phyloP scores from a whole-genome alignment of 1,140 invertebrate species.

The Ylistrum balloti region DNA sequence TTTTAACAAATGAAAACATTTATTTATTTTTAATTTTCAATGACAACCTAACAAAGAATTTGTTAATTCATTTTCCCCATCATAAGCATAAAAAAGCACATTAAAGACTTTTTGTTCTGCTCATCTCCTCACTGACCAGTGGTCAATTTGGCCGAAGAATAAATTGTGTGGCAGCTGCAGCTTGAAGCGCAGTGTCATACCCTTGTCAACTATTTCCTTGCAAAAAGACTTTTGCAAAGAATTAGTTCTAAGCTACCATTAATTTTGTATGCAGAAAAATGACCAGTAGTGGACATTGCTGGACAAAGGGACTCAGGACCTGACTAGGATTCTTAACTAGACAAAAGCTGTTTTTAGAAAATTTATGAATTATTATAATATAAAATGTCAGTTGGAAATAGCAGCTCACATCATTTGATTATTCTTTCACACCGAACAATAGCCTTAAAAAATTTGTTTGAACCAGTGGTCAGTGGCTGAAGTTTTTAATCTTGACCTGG shows the following conservation, averaged over 20 bases:
- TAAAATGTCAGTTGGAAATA: constrained; percentile 1
- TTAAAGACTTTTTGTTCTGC: background rate
- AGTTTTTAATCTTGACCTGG: constrained; percentile 8
- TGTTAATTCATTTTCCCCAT: no score
- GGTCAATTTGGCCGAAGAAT: background rate
- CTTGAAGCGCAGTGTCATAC: constrained; percentile 16
- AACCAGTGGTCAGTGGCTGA: background rate
- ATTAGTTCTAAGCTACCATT: constrained; percentile 13
- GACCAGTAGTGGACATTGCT: constrained; percentile 25
- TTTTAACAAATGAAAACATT: no score
- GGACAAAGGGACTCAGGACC: background rate
- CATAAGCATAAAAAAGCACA: background rate
- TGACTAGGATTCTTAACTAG: background rate
- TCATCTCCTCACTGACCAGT: background rate
- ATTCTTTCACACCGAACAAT: background rate
- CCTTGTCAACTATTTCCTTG: constrained; percentile 21
- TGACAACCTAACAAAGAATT: no score
- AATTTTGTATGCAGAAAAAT: constrained; percentile 18
- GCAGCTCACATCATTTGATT: background rate
- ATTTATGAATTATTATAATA: constrained; percentile 41
- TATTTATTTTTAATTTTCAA: no score
- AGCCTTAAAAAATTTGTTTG: background rate
- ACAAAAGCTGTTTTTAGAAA: constrained; percentile 33
- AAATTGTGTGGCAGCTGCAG: background rate
- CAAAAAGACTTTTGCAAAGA: constrained; percentile 31